These are phyloP conservation scores for Coturnix japonica DNA, from an alignment of 2,113 vertebrate species.

Conservation along the genomic window DNA sequence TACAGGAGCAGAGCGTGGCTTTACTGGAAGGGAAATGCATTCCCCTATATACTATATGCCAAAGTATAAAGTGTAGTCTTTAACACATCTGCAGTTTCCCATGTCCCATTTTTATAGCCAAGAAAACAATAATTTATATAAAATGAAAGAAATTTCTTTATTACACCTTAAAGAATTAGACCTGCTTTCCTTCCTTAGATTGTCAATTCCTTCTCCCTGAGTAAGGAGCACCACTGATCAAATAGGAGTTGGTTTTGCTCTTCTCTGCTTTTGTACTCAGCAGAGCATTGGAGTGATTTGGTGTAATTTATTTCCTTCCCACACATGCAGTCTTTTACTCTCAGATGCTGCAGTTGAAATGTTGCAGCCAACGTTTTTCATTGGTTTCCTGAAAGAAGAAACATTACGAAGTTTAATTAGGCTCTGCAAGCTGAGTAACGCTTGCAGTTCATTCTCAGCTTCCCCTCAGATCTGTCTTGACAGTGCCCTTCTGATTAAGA, in stretches of 20 bases:
- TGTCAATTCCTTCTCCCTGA: not conserved
- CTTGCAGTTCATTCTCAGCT: not conserved
- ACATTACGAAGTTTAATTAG: not conserved
- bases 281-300: not conserved
- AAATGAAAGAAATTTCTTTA: not conserved
- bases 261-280: not conserved
- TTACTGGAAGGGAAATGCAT: not conserved
- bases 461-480: not conserved
- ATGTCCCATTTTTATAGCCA: not conserved
- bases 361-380: not conserved
- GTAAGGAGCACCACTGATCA: not conserved
- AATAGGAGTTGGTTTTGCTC: not conserved
- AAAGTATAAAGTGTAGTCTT: accelerated
- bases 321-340: not conserved
- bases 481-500: not conserved
- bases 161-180: not conserved
- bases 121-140: not conserved
- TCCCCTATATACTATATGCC: not conserved
- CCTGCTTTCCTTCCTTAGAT: not conserved
- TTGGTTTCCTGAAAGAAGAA: not conserved
- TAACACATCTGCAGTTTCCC: accelerated
- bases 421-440: not conserved
- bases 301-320: not conserved
- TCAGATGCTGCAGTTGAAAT: not conserved
- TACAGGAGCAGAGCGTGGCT: not conserved